Evolutionary conservation across 2,113 vertebrate species (phyloP), one percentile per base, ranked within the genome.

Genomic region (Porphyrio hochstetteri): DNA sequence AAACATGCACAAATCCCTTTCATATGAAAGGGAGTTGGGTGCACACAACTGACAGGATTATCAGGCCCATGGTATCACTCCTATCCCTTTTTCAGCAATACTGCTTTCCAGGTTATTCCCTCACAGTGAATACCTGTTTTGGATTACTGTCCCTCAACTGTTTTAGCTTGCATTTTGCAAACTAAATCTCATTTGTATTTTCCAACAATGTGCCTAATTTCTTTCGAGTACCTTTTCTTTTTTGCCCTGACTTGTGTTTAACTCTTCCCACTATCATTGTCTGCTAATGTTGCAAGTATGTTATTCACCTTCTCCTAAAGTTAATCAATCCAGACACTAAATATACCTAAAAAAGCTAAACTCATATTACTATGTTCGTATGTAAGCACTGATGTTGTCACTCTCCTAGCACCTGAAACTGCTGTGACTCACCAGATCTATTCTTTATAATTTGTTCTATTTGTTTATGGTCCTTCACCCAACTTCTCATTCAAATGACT

Each of bases 51-150:
- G 88, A 93, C 81, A 80, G 93, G 88, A 95, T 94, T 96, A 95
- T 91, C 96, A 82, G 91, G 91, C 88, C 83, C 70, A 50, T 50
- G 80, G 83, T 82, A 95, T 79, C 86, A 59, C 70, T 97, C 91
- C 88, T 82, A 85, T 74, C 82, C 95, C 91, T 93, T 95, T 96
- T 96, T 93, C 95, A 97, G 86, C 95, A 93, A 38, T 70, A 67
- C 96, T 72, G 88, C 69, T 93, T 96, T 97, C 95, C 96, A 97
- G 88, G 96, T 96, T 97, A 95, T 96, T 96, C 95, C 92, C 81
- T 87, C 77, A 69, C 96, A 93, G 36, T 63, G 92, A 96, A 96
- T 96, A 96, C 92, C 96, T 97, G 81, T 25, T 95, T 91, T 76
- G 86, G 83, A 87, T 85, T 89, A 89, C 18, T 7, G 67, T 69